phyloP scores from a whole-genome alignment of 2,888 invertebrate species.

The Sinohyriopsis cumingii region DNA sequence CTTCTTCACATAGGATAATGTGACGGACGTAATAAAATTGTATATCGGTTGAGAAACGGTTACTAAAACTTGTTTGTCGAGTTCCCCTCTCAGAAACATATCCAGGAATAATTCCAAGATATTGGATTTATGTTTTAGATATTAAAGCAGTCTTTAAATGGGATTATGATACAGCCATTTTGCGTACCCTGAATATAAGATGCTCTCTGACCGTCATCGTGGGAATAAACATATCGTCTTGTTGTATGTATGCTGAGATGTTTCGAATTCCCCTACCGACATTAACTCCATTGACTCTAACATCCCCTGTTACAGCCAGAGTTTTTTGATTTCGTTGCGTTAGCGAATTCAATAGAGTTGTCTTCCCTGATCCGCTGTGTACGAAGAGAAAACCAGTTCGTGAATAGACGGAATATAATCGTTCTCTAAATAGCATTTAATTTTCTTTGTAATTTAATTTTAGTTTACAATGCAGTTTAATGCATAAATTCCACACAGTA shows the following conservation, averaged over 20 bases:
- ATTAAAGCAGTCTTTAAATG: no score
- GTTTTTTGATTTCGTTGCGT: slow-evolving; percentile 83
- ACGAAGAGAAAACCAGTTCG: slow-evolving; percentile 77
- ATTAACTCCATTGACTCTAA: slow-evolving; percentile 78
- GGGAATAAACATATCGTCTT: slow-evolving; percentile 93
- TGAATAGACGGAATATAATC: slow-evolving; percentile 85
- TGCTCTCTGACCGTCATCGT: slow-evolving; percentile 92
- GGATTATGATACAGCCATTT: neutral
- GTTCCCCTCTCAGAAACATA: no score
- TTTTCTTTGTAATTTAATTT: no score
- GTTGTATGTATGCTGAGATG: slow-evolving; percentile 90
- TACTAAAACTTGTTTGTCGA: no score
- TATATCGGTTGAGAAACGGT: no score
- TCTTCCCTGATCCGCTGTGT: slow-evolving; percentile 89
- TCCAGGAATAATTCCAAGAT: no score
- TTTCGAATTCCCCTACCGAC: slow-evolving; percentile 64
- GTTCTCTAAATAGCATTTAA: neutral
- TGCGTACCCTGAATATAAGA: slow-evolving; percentile 86
- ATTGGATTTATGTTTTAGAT: no score
- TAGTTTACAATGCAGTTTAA: no score
- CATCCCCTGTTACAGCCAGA: slow-evolving; percentile 61
- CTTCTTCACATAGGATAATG: no score
- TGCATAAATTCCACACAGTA: no score
- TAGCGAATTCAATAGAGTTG: slow-evolving; percentile 90
- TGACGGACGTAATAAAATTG: no score